These are phyloP conservation scores for Pteronotus mesoamericanus DNA, from an alignment of 2,797 vertebrate genomes.

Conservation along the genomic window DNA sequence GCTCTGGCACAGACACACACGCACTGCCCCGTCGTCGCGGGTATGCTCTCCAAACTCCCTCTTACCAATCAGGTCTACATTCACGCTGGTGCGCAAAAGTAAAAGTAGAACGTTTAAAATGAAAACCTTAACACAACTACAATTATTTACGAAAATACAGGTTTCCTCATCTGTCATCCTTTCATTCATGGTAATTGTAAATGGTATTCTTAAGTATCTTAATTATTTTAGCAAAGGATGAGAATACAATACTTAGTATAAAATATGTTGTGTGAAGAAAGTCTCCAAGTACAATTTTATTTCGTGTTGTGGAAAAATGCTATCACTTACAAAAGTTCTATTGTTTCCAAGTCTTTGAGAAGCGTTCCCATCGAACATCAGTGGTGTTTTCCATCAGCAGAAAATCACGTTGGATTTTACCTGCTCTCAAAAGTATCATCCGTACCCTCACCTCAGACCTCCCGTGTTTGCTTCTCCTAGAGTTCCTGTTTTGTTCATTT, in stretches of 20 bases:
- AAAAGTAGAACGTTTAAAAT: too few relatives aligned
- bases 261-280: not conserved
- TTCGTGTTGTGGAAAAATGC: not conserved
- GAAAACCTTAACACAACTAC: not conserved
- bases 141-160: not conserved
- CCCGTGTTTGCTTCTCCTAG: not conserved
- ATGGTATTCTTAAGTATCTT: not conserved
- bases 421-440: not conserved
- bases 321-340: not conserved
- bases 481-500: not conserved
- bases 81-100: not conserved
- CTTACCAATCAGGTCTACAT: not conserved
- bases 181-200: not conserved
- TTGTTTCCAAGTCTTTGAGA: not conserved
- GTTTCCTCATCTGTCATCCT: not conserved
- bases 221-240: conserved; percentile 22
- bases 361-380: not conserved
- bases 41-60: not conserved
- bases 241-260: not conserved
- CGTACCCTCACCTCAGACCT: not conserved
- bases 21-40: not conserved
- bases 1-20: not conserved
- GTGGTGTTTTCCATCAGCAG: not conserved
- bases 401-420: not conserved
- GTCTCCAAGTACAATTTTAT: not conserved